Evolutionary conservation across 2,888 invertebrate species (phyloP).

Genomic region (Perdita meconis): DNA sequence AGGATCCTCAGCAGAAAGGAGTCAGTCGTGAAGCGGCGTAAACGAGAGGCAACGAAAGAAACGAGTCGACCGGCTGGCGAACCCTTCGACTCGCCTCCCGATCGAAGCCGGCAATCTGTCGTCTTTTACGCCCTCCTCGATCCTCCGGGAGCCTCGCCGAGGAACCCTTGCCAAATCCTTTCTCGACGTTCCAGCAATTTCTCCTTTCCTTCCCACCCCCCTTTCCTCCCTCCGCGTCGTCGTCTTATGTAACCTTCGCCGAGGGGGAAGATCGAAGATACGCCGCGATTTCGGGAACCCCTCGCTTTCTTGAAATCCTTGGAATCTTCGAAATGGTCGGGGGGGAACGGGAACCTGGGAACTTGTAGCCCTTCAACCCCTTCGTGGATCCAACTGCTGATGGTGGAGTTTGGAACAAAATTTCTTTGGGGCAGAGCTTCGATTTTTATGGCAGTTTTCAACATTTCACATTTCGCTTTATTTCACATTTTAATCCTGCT

Average conservation of each 20-base stretch:
- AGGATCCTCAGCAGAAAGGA: conserved; percentile 69
- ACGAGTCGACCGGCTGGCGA: conserved; percentile 68
- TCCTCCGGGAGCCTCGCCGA: conserved; percentile 41
- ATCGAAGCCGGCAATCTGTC: conserved; percentile 75
- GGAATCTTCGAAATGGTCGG: not conserved
- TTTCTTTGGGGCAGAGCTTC: too few species aligned
- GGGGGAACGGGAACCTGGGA: not conserved
- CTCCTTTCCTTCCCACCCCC: not conserved
- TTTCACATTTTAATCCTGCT: too few species aligned
- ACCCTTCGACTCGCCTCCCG: conserved; percentile 62
- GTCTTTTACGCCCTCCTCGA: conserved; percentile 57
- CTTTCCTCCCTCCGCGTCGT: not conserved
- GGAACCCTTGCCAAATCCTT: conserved; percentile 59
- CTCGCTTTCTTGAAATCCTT: conserved; percentile 11
- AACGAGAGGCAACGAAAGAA: conserved; percentile 60
- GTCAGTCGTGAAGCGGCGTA: conserved; percentile 75
- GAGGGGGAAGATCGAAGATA: conserved; percentile 50
- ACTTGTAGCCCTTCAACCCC: too few species aligned
- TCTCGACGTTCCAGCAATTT: conserved; percentile 37
- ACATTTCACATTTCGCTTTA: too few species aligned
- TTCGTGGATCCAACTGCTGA: too few species aligned
- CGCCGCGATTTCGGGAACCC: conserved; percentile 9
- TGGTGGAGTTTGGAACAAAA: too few species aligned
- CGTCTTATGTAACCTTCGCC: conserved; percentile 28
- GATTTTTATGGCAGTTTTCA: too few species aligned